Base-by-base conservation (phyloP, 2,888 invertebrate genomes). In the Latrodectus hesperus region DNA sequence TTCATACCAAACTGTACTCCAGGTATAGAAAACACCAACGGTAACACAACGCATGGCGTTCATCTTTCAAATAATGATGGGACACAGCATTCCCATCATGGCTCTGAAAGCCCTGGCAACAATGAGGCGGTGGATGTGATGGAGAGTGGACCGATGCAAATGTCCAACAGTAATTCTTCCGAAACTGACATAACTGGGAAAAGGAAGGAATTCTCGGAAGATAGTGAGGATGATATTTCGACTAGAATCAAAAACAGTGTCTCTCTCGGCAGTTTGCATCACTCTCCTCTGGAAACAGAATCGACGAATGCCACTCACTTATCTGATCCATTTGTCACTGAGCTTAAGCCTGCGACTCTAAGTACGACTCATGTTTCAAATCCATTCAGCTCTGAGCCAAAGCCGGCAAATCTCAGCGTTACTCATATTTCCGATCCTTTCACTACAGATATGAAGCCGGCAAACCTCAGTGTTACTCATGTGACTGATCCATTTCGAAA, bases 1-100 rank as follows among this genome's bases (percentile, higher is more conserved):
- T n/a, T 68, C 5, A n/a, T 77, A n/a, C 16, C 84, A 12, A 84
- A 55, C 16, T 84, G 65, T 52, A 51, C 38, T 55, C 16, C 53
- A 22, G 38, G 51, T 16, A 72, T 80, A 11, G 53, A 80, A 49
- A 49, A 17, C 38, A 71, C 60, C 9, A 73, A 72, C n/a, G 68
- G 74, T 38, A 68, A 51, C 4, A 55, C 60, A 10, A 70, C 22
- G 11, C 67, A 81, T 65, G 12, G 16, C 0, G 12, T 64, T n/a
- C 71, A 80, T 8, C 51, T 65, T 64, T 16, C 72, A 14, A 80
- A 52, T n/a, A 79, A 71, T 55, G 60, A 79, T 38, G 71, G 60
- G 9, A 55, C 71, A 9, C 70, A 53, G 9, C 73, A 74, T 9
- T 55, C 73, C 8, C 52, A 26, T 14, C 52, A 52, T 55, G 73